Base-by-base conservation (phyloP, 53 echinoderm and acorn worm genomes). In the Temnopleurus reevesii region DNA sequence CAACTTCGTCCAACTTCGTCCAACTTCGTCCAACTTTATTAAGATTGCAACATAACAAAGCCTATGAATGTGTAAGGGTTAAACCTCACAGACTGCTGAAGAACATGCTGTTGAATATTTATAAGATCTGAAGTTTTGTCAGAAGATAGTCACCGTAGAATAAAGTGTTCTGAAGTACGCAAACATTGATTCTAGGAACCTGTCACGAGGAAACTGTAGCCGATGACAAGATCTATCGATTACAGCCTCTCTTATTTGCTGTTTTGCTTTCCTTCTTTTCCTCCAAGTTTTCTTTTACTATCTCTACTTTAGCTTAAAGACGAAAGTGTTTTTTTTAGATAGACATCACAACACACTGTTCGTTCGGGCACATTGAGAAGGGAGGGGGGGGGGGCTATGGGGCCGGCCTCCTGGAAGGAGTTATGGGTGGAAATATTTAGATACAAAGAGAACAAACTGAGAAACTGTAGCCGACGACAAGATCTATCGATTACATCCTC, bases 121-220 rank as follows among this genome's bases (percentile, higher is more conserved):
- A 85, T 85, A 46, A 2, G 0, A 8, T 21, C 25, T 44, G 60
- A 35, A 59, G 85, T 85, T 85, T 85, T 45, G 44, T 60, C 45
- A 43, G 27, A 46, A 60, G 44, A 60, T 36, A 38, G 60, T 19
- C 60, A 59, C 59, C 60, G 60, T 85, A 43, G 15, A 43, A 27
- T 59, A 46, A 38, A 85, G 85, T 85, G 85, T 85, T 43, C 60
- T 29, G 59, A 44, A 85, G 60, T 59, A 59, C 41, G 43, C 85
- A 59, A 85, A 85, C 85, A 85, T 85, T 85, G 85, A 85, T 85
- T 85, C 44, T 85, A n/a, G 46, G 21, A 59, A 26, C 35, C 54
- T 55, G 83, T 55, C 83, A 55, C 54, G 55, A 34, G 17, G 85
- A 38, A 59, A 83, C 36, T 25, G 59, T 46, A 44, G 49, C 85